Evolutionary conservation across 2,113 vertebrate genomes (phyloP).

Genomic region (Mionectes macconnelli): DNA sequence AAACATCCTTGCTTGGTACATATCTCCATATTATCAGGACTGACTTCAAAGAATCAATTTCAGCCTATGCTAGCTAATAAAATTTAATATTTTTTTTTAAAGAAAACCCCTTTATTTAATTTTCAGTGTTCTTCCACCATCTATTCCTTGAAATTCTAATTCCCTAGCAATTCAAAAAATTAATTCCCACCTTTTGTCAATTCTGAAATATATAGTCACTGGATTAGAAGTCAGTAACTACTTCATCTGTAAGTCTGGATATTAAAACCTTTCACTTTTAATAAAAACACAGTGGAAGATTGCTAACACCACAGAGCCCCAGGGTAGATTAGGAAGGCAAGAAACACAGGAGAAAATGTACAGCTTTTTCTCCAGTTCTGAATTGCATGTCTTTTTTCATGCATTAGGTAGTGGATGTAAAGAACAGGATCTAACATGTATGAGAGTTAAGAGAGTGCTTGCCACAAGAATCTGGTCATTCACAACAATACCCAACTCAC

Average conservation of each 20-base stretch:
- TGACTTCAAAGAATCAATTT: not conserved
- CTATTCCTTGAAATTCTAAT: not conserved
- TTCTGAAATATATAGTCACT: not conserved
- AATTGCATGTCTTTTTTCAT: not conserved
- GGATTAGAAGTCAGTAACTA: slow-evolving; percentile 4
- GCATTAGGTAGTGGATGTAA: not conserved
- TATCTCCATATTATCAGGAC: not conserved
- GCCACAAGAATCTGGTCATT: not conserved
- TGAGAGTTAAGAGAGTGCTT: not conserved
- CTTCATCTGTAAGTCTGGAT: slow-evolving; percentile 16
- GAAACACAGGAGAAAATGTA: not conserved
- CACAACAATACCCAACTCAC: not conserved
- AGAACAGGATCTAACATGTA: not conserved
- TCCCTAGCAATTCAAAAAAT: not conserved
- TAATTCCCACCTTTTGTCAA: not conserved
- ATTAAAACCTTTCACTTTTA: slow-evolving; percentile 43
- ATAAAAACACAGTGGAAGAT: not conserved
- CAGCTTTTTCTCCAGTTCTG: not conserved
- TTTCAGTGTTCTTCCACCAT: not conserved
- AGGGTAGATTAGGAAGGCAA: slow-evolving; percentile 7
- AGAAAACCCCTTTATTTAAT: not conserved
- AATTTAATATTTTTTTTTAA: not conserved
- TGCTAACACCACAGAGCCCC: not conserved
- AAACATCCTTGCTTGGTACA: not conserved
- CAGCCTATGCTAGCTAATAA: not conserved